phyloP scores from a whole-genome alignment of 2,888 invertebrate genomes.

The Acanthococcus lagerstroemiae region DNA sequence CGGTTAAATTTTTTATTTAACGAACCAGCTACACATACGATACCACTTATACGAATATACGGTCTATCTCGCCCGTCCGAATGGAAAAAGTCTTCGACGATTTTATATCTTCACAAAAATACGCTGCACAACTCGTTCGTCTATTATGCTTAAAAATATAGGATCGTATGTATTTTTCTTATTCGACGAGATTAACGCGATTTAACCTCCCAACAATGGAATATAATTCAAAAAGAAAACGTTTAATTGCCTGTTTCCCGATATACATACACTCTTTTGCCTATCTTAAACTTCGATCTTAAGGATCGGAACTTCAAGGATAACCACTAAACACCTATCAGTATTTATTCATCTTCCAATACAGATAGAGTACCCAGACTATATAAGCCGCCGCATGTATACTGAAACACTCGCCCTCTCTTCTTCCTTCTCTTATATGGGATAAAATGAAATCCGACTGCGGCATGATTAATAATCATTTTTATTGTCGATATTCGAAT shows the following conservation, averaged over 20 bases:
- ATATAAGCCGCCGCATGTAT: too few species aligned
- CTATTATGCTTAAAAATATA: neutral
- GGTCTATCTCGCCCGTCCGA: neutral
- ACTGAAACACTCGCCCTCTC: too few species aligned
- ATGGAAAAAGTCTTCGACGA: neutral
- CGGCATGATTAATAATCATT: too few species aligned
- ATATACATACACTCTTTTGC: neutral
- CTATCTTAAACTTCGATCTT: neutral
- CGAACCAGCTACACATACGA: too few species aligned
- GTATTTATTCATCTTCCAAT: conserved; percentile 1
- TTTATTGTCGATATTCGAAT: too few species aligned
- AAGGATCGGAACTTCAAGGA: conserved; percentile 3
- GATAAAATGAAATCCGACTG: too few species aligned
- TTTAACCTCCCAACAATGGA: conserved; percentile 9
- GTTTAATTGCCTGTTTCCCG: conserved; percentile 17
- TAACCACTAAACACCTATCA: conserved; percentile 2
- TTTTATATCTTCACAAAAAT: neutral
- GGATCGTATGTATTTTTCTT: neutral
- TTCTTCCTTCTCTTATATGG: too few species aligned
- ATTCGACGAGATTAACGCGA: neutral
- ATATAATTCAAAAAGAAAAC: conserved; percentile 10
- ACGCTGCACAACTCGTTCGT: neutral
- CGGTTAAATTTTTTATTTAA: neutral
- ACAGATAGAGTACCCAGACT: neutral
- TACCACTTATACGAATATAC: neutral